Evolutionary conservation across 2,888 invertebrate species (phyloP).

Genomic region (Diarsia rubi): DNA sequence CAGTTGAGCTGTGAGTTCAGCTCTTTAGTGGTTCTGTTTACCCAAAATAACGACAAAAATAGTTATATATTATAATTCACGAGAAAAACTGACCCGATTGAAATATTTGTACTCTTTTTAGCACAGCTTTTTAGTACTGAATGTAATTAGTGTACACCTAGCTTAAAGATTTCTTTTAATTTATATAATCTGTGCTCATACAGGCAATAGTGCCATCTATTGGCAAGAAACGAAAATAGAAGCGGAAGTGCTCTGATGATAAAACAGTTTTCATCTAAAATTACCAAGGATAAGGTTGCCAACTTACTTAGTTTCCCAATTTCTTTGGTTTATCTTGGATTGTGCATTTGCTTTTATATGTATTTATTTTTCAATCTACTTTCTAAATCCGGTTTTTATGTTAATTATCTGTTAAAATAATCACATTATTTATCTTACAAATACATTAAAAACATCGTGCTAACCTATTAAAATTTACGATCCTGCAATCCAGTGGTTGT

Average conservation of each 20-base stretch:
- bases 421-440: fast-evolving
- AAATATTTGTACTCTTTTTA: not conserved
- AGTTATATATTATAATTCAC: not conserved
- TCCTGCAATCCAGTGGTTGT: not conserved
- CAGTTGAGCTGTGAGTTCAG: not conserved
- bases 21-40: not conserved
- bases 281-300: slow-evolving; percentile 50
- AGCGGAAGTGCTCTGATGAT: slow-evolving; percentile 61
- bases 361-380: not conserved
- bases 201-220: slow-evolving; percentile 58
- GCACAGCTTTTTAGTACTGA: slow-evolving; percentile 5
- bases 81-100: not conserved
- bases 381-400: not conserved
- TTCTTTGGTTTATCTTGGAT: not conserved
- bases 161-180: slow-evolving; percentile 1
- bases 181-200: slow-evolving; percentile 22
- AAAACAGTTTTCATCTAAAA: slow-evolving; percentile 60
- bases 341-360: not conserved
- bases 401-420: no score
- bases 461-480: not conserved
- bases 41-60: not conserved
- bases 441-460: not conserved
- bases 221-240: slow-evolving; percentile 20
- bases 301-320: slow-evolving; percentile 8
- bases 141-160: slow-evolving; percentile 1